phyloP scores from a whole-genome alignment of 2,888 invertebrate genomes.

The Troglohyphantes excavatus region DNA sequence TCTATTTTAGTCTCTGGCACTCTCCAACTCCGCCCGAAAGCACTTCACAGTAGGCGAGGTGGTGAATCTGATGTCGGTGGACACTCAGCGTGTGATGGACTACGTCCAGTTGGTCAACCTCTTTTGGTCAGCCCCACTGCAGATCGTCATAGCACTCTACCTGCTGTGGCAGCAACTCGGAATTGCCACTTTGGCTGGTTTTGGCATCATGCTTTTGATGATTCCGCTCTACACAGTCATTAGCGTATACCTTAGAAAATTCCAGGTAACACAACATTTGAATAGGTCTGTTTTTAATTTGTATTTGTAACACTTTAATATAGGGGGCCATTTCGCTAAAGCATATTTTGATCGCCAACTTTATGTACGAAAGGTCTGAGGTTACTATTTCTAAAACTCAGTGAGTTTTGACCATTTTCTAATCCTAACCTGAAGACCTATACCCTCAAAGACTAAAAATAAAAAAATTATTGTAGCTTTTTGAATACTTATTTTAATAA shows the following conservation, averaged over 20 bases:
- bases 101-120: constrained; percentile 82
- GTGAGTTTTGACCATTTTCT: too few relatives aligned
- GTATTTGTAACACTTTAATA: too few relatives aligned
- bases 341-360: too few relatives aligned
- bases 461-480: too few relatives aligned
- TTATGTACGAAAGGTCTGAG: too few relatives aligned
- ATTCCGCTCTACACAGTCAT: constrained; percentile 82
- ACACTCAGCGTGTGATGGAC: constrained; percentile 83
- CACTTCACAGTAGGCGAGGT: constrained; percentile 84
- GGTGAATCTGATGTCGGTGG: constrained; percentile 84
- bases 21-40: constrained; percentile 83
- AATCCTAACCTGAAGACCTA: too few relatives aligned
- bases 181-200: constrained; percentile 83
- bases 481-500: too few relatives aligned
- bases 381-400: too few relatives aligned
- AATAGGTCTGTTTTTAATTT: too few relatives aligned
- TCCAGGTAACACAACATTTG: constrained; percentile 77
- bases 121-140: constrained; percentile 82
- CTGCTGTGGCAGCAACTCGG: constrained; percentile 80
- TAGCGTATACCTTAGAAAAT: constrained; percentile 79
- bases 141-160: constrained; percentile 80
- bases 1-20: constrained; percentile 83
- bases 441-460: too few relatives aligned
- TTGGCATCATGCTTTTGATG: constrained; percentile 84
- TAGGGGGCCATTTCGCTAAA: too few relatives aligned